phyloP scores from a whole-genome alignment of 2,797 vertebrate genomes.

The Aerospiza tachiro region DNA sequence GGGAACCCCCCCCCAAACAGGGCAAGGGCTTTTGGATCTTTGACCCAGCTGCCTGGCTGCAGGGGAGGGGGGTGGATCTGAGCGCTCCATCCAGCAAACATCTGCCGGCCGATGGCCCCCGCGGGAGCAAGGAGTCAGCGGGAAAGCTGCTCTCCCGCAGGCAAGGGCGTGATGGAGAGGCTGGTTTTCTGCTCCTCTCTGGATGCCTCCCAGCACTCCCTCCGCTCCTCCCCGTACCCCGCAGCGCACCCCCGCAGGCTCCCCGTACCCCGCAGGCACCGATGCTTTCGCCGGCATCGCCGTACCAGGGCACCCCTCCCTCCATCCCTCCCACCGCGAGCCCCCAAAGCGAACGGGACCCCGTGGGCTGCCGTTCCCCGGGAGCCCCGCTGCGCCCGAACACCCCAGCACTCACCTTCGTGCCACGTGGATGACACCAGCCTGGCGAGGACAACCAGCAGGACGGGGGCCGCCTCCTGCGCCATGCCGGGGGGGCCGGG shows the following conservation, averaged over 20 bases:
- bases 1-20: too few species aligned
- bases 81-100: constrained; percentile 40
- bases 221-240: not conserved
- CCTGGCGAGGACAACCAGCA: constrained; percentile 68
- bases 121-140: constrained; percentile 10
- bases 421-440: constrained; percentile 71
- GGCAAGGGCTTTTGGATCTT: not conserved
- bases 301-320: too few species aligned
- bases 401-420: constrained; percentile 66
- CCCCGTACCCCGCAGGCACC: not conserved
- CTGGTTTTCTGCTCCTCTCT: constrained; percentile 38
- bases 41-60: not conserved
- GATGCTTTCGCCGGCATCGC: not conserved
- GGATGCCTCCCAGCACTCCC: constrained; percentile 2
- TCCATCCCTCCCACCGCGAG: rapidly evolving
- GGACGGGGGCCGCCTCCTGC: constrained; percentile 29
- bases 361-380: rapidly evolving
- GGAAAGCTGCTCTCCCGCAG: constrained; percentile 32
- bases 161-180: not conserved
- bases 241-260: not conserved
- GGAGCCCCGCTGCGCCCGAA: not conserved
- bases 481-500: constrained; percentile 7
- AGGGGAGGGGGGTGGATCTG: not conserved
- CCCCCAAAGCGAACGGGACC: rapidly evolving
- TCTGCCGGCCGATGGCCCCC: constrained; percentile 14